phyloP scores from a whole-genome alignment of 2,888 invertebrate genomes.

The Aricia artaxerxes region DNA sequence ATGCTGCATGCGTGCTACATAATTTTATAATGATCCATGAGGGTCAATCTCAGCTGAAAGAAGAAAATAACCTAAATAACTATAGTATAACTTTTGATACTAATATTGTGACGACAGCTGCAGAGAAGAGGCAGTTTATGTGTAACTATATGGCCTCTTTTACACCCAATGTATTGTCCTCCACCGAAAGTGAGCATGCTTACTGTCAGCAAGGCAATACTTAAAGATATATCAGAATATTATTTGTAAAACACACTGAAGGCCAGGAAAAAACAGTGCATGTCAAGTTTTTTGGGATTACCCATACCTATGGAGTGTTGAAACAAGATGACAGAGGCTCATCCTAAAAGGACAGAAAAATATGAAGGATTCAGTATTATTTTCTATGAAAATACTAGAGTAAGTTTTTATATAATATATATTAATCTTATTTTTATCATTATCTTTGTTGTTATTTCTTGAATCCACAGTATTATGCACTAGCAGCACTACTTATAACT shows the following conservation, averaged over 20 bases:
- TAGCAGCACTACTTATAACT: background rate
- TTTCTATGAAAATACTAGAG: background rate
- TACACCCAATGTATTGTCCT: background rate
- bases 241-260: too few species aligned
- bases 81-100: conserved; percentile 65
- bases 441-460: background rate
- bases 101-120: conserved; percentile 61
- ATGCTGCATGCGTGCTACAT: conserved; percentile 67
- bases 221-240: background rate
- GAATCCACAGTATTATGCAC: background rate
- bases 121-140: conserved; percentile 70
- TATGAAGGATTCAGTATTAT: background rate
- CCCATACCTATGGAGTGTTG: background rate
- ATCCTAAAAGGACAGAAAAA: background rate
- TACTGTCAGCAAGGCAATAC: background rate
- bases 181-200: background rate
- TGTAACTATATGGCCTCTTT: conserved; percentile 61
- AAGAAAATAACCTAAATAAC: conserved; percentile 55
- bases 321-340: background rate
- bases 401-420: background rate
- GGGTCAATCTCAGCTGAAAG: conserved; percentile 61
- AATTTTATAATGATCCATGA: conserved; percentile 71
- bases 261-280: background rate
- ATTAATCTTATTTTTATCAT: background rate
- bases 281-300: background rate